Evolutionary conservation across 2,888 invertebrate species (phyloP), one percentile per base, ranked within the genome.

Genomic region (Epinotia ramella): DNA sequence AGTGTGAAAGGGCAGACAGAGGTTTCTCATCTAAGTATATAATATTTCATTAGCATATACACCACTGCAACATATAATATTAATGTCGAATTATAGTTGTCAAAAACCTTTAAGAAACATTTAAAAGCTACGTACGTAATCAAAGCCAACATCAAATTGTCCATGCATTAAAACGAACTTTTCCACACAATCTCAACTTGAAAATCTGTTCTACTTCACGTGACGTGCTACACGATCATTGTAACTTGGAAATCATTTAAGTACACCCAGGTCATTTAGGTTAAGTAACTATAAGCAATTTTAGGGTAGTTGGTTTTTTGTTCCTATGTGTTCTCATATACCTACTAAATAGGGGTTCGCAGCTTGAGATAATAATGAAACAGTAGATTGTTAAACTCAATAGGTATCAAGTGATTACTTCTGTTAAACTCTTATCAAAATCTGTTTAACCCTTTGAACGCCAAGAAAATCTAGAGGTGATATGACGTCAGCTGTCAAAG

Each of bases 141-240:
- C n/a, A 13, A 62, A 62, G 33, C n/a, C 6, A 3, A 33, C 28
- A 28, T 28, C 28, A 44, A 69, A 60, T 40, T 46, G 20, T 73
- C 63, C 53, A 18, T 65, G 70, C 65, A 70, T 66, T 66, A 40
- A 60, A 72, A 64, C 59, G n/a, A 11, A 67, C 40, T 53, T 63
- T 67, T 64, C 24, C 20, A 67, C 57, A 60, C 68, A 63, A 77
- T 77, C 75, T 64, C n/a, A 66, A 44, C 49, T 28, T 67, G n/a
- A 62, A 77, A 73, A 73, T 77, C 73, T 70, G 65, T 67, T 67
- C 62, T 33, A 71, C 56, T 72, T 76, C 62, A 63, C 59, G 53
- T 80, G 77, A 77, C 83, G 84, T 83, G 83, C 74, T 53, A 77
- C 84, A 84, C 83, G 84, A 81, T 82, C 79, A 79, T 81, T 80